Conservation (phyloP, 1,140 invertebrate genomes). For the Maniola jurtina region DNA sequence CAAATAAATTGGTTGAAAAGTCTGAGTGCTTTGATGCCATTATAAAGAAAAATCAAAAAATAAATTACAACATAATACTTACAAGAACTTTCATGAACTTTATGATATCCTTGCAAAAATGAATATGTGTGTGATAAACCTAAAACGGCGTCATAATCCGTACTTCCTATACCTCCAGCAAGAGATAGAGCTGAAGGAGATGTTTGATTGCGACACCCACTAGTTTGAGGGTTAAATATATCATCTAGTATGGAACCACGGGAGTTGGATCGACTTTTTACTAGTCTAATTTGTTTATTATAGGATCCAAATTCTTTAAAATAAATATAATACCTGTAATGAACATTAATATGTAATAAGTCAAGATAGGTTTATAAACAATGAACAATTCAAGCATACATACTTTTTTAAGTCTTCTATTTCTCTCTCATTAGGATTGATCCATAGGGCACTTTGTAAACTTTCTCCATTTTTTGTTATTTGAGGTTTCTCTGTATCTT, state of each 20-base stretch:
- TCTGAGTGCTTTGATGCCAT: neutral
- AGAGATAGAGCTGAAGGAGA: conserved; percentile 55
- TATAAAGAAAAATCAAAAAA: neutral
- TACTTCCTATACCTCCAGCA: conserved; percentile 42
- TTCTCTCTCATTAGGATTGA: conserved; percentile 73
- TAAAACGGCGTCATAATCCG: conserved; percentile 50
- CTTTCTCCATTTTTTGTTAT: conserved; percentile 57
- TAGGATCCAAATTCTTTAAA: conserved; percentile 79
- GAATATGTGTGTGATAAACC: conserved; percentile 41
- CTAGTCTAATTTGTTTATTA: conserved; percentile 72
- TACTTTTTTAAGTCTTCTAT: conserved; percentile 78
- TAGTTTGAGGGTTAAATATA: conserved; percentile 44
- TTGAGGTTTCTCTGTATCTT: conserved; percentile 46
- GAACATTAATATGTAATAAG: conserved; percentile 13
- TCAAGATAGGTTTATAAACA: neutral
- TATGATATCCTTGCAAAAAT: conserved; percentile 49
- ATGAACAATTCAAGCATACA: conserved; percentile 1
- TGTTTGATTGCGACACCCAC: conserved; percentile 38
- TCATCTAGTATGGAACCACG: conserved; percentile 69
- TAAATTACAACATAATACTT: conserved; percentile 36
- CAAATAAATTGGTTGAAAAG: conserved; percentile 24
- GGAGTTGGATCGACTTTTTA: conserved; percentile 71
- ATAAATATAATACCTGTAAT: conserved; percentile 78
- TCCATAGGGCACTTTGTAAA: conserved; percentile 62
- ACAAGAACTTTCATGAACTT: conserved; percentile 64